Base-by-base conservation (phyloP, 2,888 invertebrate species). In the Agonum fuliginosum region DNA sequence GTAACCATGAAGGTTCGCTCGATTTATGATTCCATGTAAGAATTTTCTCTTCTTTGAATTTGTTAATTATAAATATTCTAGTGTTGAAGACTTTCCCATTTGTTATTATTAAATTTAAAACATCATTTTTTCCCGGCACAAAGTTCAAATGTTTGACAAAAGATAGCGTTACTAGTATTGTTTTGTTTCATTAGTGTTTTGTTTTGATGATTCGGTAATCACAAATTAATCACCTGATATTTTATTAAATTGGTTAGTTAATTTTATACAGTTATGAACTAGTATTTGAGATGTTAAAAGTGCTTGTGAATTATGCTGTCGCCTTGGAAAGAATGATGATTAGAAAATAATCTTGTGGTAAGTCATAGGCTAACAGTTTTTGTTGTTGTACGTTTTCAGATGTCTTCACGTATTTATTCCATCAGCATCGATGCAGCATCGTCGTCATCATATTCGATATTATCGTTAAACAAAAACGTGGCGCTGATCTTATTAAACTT, bases 401-500 rank as follows among this genome's bases (percentile, higher is more conserved):
- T 67, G 37, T 65, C 65, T 37, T 65, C 65, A 65, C 24, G 17
- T 37, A 65, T 34, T 34, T 12, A 20, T 65, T 19, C 37, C 65
- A 19, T 37, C 17, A 65, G 34, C 67, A 22, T 67, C 67, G 30
- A 67, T 12, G 67, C 67, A 67, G 43, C 37, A 67, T 27, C 41
- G 41, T 43, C 67, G 30, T 20, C 43, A 41, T 14, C 58, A 27
- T n/a, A 37, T 54, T 54, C 22, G 19, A 54, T 54, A 54, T 51
- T 51, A 51, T 62, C 58, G 30, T 62, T 24, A 54, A 54, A 54
- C 24, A 8, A 17, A 62, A 62, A 14, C 58, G 30, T 62, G 58
- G 58, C 58, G 30, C 30, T 62, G 58, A 62, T 62, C 58, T 62
- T 27, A 62, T 62, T 54, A 54, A 24, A 27, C 54, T 62, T 20